A percentile compares a stretch with the other conserved stretches of the same genome.
Conservation (phyloP, 2,113 vertebrate species). For the Cathartes aura region DNA sequence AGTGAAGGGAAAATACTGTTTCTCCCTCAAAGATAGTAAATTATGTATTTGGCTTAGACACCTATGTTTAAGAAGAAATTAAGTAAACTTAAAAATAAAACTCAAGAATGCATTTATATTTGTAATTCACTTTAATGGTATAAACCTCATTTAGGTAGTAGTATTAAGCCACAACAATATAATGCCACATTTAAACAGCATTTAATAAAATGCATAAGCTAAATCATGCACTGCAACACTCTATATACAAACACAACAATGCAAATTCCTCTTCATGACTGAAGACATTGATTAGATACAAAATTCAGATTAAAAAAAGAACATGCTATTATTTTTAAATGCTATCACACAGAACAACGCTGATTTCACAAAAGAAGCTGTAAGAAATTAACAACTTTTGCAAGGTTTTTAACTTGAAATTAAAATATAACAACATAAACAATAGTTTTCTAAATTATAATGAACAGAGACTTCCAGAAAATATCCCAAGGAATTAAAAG, state of each 20-base stretch:
- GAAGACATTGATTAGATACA: slow-evolving; percentile 84
- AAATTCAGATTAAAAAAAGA: slow-evolving; percentile 86
- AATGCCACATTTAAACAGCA: slow-evolving; percentile 86
- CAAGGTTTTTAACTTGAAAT: slow-evolving; percentile 65
- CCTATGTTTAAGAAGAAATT: not conserved
- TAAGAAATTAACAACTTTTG: slow-evolving; percentile 36
- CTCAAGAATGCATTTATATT: not conserved
- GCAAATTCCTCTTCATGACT: slow-evolving; percentile 80
- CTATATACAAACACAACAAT: slow-evolving; percentile 91
- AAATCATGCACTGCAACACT: slow-evolving; percentile 92
- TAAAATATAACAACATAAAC: slow-evolving; percentile 46
- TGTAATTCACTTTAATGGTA: slow-evolving; percentile 81
- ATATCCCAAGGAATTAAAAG: slow-evolving; percentile 53
- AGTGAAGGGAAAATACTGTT: not conserved
- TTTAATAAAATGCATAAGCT: slow-evolving; percentile 94
- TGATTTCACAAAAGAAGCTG: slow-evolving; percentile 52
- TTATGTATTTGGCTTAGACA: not conserved
- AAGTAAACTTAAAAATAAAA: not conserved
- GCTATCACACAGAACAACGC: slow-evolving; percentile 60
- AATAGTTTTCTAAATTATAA: slow-evolving; percentile 8
- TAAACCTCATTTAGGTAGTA: slow-evolving; percentile 81
- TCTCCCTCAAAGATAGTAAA: not conserved
- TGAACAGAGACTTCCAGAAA: slow-evolving; percentile 53
- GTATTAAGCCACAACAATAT: slow-evolving; percentile 87
- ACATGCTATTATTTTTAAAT: slow-evolving; percentile 82